Evolutionary conservation across 2,797 vertebrate genomes (phyloP).

Genomic region (Nannoperca australis): DNA sequence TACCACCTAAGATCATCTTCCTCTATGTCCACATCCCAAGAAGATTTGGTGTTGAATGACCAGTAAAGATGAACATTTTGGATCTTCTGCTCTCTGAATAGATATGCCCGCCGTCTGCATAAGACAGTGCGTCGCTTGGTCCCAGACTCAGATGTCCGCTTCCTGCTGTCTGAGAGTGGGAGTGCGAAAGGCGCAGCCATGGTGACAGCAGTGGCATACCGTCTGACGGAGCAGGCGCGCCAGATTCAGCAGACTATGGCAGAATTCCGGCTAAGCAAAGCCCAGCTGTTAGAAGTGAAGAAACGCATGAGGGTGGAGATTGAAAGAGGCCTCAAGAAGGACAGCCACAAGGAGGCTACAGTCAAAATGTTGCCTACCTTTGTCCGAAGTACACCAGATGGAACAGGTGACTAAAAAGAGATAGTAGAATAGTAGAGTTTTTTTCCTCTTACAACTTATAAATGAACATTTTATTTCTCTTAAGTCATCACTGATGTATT

Average conservation of each 20-base stretch:
- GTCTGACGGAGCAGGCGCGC: constrained; percentile 91
- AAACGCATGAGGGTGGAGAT: constrained; percentile 93
- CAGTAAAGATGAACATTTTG: not conserved
- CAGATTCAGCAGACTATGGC: constrained; percentile 94
- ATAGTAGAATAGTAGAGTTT: not conserved
- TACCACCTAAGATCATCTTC: not conserved
- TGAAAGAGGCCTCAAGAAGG: constrained; percentile 90
- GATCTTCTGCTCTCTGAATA: constrained; percentile 62
- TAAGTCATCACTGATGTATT: not conserved
- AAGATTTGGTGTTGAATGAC: not conserved
- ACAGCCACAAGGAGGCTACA: constrained; percentile 86
- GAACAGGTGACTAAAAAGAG: constrained; percentile 86
- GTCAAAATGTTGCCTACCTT: constrained; percentile 99
- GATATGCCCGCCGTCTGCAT: constrained; percentile 94
- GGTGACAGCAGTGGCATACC: constrained; percentile 96
- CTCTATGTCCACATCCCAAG: not conserved
- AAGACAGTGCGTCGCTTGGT: constrained; percentile 95
- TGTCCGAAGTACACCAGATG: constrained; percentile 93
- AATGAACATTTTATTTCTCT: not conserved
- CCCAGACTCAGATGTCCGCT: constrained; percentile 94
- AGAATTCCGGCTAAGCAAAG: constrained; percentile 90
- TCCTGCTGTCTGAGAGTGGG: constrained; percentile 97
- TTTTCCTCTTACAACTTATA: not conserved
- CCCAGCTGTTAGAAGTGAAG: constrained; percentile 95
- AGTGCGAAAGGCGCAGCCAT: constrained; percentile 96